Evolutionary conservation across 2,113 vertebrate species (phyloP).

Genomic region (Corythornis cristatus): DNA sequence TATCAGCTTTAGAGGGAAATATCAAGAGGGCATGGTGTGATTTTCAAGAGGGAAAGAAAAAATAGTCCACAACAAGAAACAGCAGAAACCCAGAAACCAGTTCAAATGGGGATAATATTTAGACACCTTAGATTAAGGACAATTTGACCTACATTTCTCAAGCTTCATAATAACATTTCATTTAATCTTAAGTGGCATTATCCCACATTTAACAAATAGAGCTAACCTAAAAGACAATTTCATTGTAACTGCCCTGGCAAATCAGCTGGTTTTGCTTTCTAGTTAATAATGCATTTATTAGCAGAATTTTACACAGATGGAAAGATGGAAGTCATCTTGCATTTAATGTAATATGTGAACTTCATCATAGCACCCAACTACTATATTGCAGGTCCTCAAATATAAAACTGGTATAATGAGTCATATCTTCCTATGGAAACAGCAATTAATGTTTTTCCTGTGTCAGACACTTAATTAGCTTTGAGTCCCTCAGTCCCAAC

Average conservation of each 20-base stretch:
- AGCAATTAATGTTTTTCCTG: neutral
- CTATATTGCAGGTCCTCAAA: neutral
- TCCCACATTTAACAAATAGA: neutral
- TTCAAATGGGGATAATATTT: neutral
- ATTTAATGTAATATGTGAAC: neutral
- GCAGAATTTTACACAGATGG: neutral
- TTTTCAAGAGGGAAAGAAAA: neutral
- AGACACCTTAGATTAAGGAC: neutral
- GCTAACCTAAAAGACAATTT: neutral
- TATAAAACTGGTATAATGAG: neutral
- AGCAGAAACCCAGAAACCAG: neutral
- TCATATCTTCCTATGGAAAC: neutral
- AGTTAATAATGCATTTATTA: neutral
- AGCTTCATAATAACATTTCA: neutral
- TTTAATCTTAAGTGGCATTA: neutral
- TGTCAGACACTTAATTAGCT: neutral
- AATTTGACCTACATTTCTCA: neutral
- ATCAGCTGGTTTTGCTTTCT: neutral
- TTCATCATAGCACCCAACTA: neutral
- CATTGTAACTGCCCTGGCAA: neutral
- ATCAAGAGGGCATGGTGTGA: accelerated
- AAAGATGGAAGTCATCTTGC: neutral
- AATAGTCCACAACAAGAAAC: accelerated
- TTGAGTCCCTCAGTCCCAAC: neutral
- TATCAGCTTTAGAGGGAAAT: neutral